phyloP scores from a whole-genome alignment of 2,113 vertebrate species.

The Castor canadensis region DNA sequence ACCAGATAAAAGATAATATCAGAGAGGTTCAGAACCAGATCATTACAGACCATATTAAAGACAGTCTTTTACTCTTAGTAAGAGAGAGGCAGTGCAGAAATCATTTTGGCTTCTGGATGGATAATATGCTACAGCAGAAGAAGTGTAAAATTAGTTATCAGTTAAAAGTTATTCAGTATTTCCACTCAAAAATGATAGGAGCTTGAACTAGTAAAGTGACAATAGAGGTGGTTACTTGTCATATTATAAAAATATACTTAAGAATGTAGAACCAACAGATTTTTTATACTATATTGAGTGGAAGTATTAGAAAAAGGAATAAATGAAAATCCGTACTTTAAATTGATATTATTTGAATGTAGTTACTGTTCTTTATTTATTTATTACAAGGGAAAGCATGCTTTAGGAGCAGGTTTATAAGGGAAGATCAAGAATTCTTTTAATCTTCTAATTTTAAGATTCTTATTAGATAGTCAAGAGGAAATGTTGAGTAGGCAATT shows the following conservation, averaged over 20 bases:
- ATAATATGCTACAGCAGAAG: neutral
- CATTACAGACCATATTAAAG: neutral
- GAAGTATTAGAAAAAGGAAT: neutral
- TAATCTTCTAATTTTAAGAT: slow-evolving; percentile 37
- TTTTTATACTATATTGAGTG: neutral
- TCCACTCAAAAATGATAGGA: neutral
- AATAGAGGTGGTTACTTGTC: neutral
- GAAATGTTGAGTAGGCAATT: neutral
- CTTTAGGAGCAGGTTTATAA: neutral
- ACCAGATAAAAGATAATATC: neutral
- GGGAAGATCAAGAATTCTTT: neutral
- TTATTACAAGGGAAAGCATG: neutral
- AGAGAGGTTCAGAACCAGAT: neutral
- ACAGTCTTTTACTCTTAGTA: neutral
- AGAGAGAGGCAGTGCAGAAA: neutral
- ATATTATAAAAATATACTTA: neutral
- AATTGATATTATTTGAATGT: too few relatives aligned
- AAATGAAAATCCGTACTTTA: neutral
- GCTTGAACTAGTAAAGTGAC: neutral
- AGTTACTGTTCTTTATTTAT: too few relatives aligned
- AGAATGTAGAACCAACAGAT: neutral
- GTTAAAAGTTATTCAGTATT: slow-evolving; percentile 9
- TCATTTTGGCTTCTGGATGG: neutral
- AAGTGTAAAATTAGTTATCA: neutral
- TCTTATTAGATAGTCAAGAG: neutral